Evolutionary conservation across 2,888 invertebrate genomes (phyloP).

Genomic region (Euclidia mi): DNA sequence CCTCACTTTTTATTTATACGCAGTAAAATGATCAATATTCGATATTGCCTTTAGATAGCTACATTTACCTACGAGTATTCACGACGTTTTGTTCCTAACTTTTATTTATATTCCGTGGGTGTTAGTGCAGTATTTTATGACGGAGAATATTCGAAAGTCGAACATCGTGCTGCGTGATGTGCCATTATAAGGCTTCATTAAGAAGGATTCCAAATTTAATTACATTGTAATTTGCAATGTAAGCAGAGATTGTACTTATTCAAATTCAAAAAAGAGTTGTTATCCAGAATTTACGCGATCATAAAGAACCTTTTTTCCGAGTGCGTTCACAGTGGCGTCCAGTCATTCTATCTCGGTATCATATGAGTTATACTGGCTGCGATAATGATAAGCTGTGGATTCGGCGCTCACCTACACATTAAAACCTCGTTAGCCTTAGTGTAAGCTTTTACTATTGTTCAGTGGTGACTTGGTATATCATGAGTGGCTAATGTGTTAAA

Average conservation of each 20-base stretch:
- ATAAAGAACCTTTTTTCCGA: constrained; percentile 45
- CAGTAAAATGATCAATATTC: constrained; percentile 87
- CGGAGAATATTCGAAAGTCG: not conserved
- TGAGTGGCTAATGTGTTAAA: constrained; percentile 20
- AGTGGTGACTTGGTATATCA: constrained; percentile 58
- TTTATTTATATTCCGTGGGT: constrained; percentile 15
- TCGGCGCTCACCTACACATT: constrained; percentile 77
- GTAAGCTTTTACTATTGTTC: constrained; percentile 71
- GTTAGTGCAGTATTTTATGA: constrained; percentile 1
- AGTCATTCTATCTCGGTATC: constrained; percentile 72
- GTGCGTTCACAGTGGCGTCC: constrained; percentile 59
- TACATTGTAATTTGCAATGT: constrained; percentile 6
- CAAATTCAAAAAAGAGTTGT: constrained; percentile 38
- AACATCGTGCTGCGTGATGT: not conserved
- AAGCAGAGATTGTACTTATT: constrained; percentile 32
- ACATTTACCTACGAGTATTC: constrained; percentile 52
- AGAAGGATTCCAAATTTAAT: not conserved
- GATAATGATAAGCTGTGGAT: constrained; percentile 82
- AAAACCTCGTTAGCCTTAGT: constrained; percentile 84
- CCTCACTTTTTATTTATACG: constrained; percentile 88
- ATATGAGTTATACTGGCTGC: constrained; percentile 77
- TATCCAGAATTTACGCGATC: constrained; percentile 40
- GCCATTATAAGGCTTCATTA: too few relatives aligned
- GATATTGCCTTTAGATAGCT: constrained; percentile 77
- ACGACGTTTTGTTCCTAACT: constrained; percentile 48